Percentiles rank a stretch among this genome's conserved stretches.
Conservation (phyloP, 2,888 invertebrate species). For the Rhagophthalmus giganteus region DNA sequence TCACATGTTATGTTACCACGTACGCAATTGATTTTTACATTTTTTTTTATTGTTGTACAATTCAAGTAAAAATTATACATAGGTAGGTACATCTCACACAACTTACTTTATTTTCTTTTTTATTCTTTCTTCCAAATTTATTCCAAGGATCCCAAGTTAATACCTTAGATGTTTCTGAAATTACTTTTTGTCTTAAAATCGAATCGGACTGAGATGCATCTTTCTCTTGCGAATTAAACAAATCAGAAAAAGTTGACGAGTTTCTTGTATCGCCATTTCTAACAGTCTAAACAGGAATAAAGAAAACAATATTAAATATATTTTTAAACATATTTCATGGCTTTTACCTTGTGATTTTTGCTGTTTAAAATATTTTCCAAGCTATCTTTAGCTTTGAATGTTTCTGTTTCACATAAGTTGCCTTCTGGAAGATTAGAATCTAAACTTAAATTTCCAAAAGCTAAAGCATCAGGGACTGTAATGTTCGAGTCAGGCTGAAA, state of each 20-base stretch:
- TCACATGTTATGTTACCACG: too few relatives aligned
- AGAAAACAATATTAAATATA: too few relatives aligned
- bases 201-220: conserved; percentile 7
- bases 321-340: not conserved
- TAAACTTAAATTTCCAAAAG: conserved; percentile 31
- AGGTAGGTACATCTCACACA: too few relatives aligned
- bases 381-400: conserved; percentile 46
- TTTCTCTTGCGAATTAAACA: conserved; percentile 34
- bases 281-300: not conserved
- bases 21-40: too few relatives aligned
- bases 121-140: conserved; percentile 45
- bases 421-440: conserved; percentile 35
- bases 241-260: too few relatives aligned
- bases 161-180: conserved; percentile 18
- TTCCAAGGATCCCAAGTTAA: conserved; percentile 49
- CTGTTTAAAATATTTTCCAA: conserved; percentile 42
- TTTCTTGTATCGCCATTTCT: not conserved
- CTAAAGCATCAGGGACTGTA: too few relatives aligned
- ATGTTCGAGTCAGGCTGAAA: too few relatives aligned
- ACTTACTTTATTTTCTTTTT: conserved; percentile 45
- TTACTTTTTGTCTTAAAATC: not conserved
- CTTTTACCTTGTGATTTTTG: conserved; percentile 38
- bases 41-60: too few relatives aligned
- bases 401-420: conserved; percentile 29
- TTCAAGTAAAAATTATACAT: too few relatives aligned